These are phyloP conservation scores for Clarias pachynema DNA, from an alignment of 2,797 vertebrate species.

Conservation along the genomic window DNA sequence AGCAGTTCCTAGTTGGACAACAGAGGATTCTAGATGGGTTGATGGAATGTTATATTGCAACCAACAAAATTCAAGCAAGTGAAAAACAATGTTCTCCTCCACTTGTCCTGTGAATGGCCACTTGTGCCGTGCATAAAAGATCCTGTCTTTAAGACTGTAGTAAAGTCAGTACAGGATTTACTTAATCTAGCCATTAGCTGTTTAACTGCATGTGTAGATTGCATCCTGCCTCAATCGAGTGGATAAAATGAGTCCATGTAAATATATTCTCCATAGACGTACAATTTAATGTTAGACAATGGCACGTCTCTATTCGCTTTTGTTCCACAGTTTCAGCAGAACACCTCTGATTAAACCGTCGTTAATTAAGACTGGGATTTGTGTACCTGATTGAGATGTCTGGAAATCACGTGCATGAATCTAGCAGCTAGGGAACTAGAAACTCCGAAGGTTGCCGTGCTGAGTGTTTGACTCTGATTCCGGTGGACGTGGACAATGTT, in stretches of 20 bases:
- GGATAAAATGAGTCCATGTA: not conserved
- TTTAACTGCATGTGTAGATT: not conserved
- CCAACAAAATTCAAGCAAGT: not conserved
- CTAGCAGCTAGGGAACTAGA: not conserved
- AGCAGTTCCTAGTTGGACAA: no score
- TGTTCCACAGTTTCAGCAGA: not conserved
- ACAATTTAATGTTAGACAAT: not conserved
- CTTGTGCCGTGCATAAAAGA: not conserved
- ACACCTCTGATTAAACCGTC: slow-evolving; percentile 12
- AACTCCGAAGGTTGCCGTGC: slow-evolving; percentile 46
- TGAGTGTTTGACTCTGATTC: slow-evolving; percentile 57
- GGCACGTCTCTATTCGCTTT: not conserved
- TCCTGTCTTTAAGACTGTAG: slow-evolving; percentile 1
- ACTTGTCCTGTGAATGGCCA: not conserved
- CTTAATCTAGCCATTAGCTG: not conserved
- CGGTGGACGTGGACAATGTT: slow-evolving; percentile 61
- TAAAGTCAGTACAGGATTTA: not conserved
- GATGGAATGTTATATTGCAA: not conserved
- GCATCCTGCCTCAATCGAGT: not conserved
- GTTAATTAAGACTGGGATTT: slow-evolving; percentile 35
- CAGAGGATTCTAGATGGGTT: no score
- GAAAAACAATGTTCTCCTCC: slow-evolving; percentile 1
- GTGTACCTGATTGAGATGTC: slow-evolving; percentile 30
- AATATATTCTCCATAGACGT: not conserved
- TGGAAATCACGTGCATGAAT: slow-evolving; percentile 15